These are phyloP conservation scores for Aramus guarauna DNA, from an alignment of 2,113 vertebrate genomes.

Conservation along the genomic window DNA sequence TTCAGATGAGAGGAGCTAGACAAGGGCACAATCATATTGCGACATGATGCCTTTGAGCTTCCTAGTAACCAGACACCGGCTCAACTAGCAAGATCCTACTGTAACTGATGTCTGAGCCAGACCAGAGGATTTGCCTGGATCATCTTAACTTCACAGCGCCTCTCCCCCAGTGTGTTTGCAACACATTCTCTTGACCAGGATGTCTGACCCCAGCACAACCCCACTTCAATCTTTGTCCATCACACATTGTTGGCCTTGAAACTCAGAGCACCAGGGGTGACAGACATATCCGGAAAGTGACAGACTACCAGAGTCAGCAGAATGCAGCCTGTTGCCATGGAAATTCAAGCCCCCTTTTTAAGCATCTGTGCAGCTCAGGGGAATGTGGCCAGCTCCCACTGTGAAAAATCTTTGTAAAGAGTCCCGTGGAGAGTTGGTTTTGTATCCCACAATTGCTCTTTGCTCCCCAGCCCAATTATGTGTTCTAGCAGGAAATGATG, in stretches of 20 bases:
- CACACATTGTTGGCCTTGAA: constrained; percentile 6
- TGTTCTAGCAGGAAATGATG: neutral
- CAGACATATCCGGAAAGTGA: constrained; percentile 14
- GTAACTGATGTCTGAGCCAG: neutral
- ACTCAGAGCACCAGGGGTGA: neutral
- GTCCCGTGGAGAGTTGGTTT: neutral
- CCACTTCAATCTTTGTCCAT: neutral
- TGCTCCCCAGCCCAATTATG: neutral
- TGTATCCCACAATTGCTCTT: neutral
- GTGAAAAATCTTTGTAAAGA: neutral
- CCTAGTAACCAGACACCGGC: neutral
- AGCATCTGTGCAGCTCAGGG: constrained; percentile 18
- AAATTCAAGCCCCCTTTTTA: constrained; percentile 43
- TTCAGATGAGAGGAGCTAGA: neutral
- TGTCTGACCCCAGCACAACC: neutral
- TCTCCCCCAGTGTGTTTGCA: accelerated
- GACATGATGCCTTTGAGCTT: neutral
- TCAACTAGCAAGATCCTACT: neutral
- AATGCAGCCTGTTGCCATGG: constrained; percentile 65
- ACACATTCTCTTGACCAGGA: neutral
- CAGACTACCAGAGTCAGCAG: constrained; percentile 28
- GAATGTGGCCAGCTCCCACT: neutral
- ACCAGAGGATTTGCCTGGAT: neutral
- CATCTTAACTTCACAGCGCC: neutral
- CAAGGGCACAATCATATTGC: neutral